Evolutionary conservation across 2,797 vertebrate species (phyloP), one percentile per base, ranked within the genome.

Genomic region (Jordanella pulchra): DNA sequence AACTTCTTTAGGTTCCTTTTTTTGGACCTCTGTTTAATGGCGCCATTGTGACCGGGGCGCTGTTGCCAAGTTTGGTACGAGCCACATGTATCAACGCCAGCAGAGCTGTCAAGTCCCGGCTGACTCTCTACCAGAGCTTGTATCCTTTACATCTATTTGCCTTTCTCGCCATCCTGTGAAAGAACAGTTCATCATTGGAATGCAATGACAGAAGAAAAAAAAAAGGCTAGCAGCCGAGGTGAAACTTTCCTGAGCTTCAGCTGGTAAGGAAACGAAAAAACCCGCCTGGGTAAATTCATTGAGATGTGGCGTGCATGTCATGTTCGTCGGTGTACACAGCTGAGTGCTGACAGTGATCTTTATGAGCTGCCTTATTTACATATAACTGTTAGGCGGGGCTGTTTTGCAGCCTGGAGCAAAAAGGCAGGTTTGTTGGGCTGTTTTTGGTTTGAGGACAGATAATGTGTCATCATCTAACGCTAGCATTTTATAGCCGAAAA

Each of bases 121-220:
- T 98, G 88, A 96, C 97, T 0, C 98, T 99, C 75, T 99, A 98
- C 94, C 98, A 99, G 95, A 99, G 96, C 93, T 99, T 99, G 98
- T 99, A 99, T 99, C 98, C 96, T 99, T 99, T 78, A 63, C 66
- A 71, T 50, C 47, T 78, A 80, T 71, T 53, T 79, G 78, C 76
- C 60, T 30, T 72, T 25, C 55, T 69, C 35, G 55, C 68, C 27
- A 50, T 69, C 61, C 67, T 65, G 44, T 64, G 27, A n/a, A 3
- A 48, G 18, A 30, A 0, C 14, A 45, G 28, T 28, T 51, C 63
- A 44, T 71, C 65, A 67, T 45, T 66, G 69, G 53, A 76, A 65
- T 72, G 45, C 18, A 42, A 15, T n/a, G 45, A 14, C 81, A 47
- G 6, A 53, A 12, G 21, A 50, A 18, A 50, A 51, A 17, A 1